Evolutionary conservation across 2,888 invertebrate genomes (phyloP).

Genomic region (Muschampia plurimacula): DNA sequence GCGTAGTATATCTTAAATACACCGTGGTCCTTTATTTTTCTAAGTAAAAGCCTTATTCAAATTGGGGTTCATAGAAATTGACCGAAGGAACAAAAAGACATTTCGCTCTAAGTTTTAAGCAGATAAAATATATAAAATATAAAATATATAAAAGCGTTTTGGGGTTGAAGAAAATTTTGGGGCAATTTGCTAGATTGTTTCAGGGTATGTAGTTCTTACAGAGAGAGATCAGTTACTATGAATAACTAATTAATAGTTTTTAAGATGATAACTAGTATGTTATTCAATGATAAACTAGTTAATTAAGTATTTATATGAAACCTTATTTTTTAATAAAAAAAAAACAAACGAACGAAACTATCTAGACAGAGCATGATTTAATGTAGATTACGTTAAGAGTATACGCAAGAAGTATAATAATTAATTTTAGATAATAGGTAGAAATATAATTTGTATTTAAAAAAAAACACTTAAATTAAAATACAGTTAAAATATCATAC

Average conservation of each 20-base stretch:
- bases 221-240: not conserved
- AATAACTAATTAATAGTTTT: not conserved
- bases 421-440: no score
- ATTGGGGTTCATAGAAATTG: conserved; percentile 56
- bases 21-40: conserved; percentile 71
- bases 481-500: no score
- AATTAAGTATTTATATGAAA: no score
- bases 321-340: no score
- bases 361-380: no score
- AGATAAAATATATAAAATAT: not conserved
- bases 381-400: no score
- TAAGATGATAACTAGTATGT: no score
- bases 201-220: not conserved
- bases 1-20: conserved; percentile 70
- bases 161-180: not conserved
- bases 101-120: not conserved
- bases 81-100: conserved; percentile 43
- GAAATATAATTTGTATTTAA: no score
- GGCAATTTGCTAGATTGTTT: not conserved
- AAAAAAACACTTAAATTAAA: no score
- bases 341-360: no score
- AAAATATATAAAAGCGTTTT: not conserved
- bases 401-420: no score
- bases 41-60: conserved; percentile 48
- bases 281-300: no score